phyloP scores from a whole-genome alignment of 2,113 vertebrate genomes.

The Siniperca chuatsi region DNA sequence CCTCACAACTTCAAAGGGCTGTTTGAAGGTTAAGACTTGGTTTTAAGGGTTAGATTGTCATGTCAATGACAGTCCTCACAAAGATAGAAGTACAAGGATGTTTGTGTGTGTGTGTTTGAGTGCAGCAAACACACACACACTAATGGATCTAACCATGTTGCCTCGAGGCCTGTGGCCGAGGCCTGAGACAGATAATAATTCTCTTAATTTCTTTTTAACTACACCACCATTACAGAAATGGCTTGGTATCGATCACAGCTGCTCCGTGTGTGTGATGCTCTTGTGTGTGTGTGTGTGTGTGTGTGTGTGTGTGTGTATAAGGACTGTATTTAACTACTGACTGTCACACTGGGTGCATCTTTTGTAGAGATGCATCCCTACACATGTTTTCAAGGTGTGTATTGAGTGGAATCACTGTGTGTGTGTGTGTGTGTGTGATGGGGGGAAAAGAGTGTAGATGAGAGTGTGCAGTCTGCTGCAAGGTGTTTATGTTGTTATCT shows the following conservation, averaged over 20 bases:
- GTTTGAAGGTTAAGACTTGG: too few relatives aligned
- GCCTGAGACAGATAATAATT: constrained; percentile 79
- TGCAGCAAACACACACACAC: constrained; percentile 20
- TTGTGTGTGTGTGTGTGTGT: constrained; percentile 20
- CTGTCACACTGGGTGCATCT: constrained; percentile 20
- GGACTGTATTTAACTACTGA: constrained; percentile 50
- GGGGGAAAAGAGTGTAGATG: not conserved
- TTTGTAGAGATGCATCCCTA: constrained; percentile 10
- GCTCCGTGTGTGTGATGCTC: constrained; percentile 34
- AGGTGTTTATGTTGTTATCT: constrained; percentile 65
- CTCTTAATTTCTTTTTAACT: constrained; percentile 88
- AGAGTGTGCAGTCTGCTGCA: constrained; percentile 22
- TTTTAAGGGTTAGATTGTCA: too few relatives aligned
- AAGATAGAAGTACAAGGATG: not conserved
- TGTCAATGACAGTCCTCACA: too few relatives aligned
- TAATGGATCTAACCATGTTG: constrained; percentile 64
- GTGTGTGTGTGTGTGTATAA: constrained; percentile 33
- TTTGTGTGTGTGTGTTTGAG: not conserved
- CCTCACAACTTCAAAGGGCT: too few relatives aligned
- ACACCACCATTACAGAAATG: constrained; percentile 76
- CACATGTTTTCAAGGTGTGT: not conserved
- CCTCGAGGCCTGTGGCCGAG: constrained; percentile 56
- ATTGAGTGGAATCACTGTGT: not conserved
- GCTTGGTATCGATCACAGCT: constrained; percentile 77
- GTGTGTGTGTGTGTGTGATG: not conserved